A percentile compares a stretch with the other conserved stretches of the same genome.
These are phyloP conservation scores for Anguilla pacifica DNA, from an alignment of 2,797 vertebrate species.

Conservation along the genomic window DNA sequence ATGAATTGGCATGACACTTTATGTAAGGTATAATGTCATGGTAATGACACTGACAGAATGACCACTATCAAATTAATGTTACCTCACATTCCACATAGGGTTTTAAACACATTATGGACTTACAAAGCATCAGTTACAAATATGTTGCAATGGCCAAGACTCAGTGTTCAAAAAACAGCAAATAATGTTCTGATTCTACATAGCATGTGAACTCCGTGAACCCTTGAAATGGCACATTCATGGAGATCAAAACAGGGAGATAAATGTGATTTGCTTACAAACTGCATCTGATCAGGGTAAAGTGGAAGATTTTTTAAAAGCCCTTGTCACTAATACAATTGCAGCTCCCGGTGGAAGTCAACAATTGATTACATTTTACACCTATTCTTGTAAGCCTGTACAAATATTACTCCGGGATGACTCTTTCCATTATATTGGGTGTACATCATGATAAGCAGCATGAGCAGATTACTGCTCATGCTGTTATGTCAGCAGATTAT, in stretches of 20 bases:
- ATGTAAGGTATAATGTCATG: too few relatives aligned
- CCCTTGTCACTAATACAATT: slow-evolving; percentile 8
- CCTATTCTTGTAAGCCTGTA: not conserved
- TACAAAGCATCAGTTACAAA: slow-evolving; percentile 18
- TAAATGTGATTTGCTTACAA: not conserved
- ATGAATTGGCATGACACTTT: too few relatives aligned
- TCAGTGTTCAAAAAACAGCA: not conserved
- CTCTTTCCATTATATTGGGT: not conserved
- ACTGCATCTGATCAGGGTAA: not conserved
- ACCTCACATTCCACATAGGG: slow-evolving; percentile 34
- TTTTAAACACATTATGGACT: slow-evolving; percentile 46
- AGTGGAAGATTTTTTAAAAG: not conserved
- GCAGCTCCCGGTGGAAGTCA: not conserved
- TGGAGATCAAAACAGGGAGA: not conserved
- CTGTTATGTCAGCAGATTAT: not conserved
- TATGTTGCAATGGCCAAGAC: not conserved
- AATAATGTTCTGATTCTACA: not conserved
- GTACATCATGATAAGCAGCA: not conserved
- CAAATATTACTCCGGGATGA: not conserved
- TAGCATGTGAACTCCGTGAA: not conserved
- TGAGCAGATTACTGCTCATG: not conserved
- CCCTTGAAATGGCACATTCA: not conserved
- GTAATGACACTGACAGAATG: too few relatives aligned
- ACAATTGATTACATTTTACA: not conserved
- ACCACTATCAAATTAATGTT: too few relatives aligned